Evolutionary conservation across 2,888 invertebrate species (phyloP).

Genomic region (Spodoptera picta): DNA sequence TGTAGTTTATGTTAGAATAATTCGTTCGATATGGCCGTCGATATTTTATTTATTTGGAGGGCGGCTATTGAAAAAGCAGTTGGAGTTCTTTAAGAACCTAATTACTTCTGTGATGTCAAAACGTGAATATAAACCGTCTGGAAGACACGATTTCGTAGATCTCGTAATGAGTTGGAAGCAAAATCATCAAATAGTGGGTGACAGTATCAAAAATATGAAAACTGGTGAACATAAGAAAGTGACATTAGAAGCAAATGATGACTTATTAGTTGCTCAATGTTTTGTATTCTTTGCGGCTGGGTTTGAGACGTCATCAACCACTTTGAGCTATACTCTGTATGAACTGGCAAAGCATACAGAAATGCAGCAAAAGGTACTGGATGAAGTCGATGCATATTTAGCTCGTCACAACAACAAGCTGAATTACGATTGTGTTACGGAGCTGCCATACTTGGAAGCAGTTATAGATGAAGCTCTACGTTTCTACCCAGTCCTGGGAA

Average conservation of each 20-base stretch:
- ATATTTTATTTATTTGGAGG: slow-evolving; percentile 18
- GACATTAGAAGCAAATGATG: slow-evolving; percentile 27
- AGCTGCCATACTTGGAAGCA: slow-evolving; percentile 63
- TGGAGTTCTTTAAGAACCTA: slow-evolving; percentile 39
- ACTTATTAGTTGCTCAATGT: slow-evolving; percentile 44
- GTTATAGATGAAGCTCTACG: slow-evolving; percentile 64
- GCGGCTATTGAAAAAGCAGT: background rate
- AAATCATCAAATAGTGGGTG: slow-evolving; percentile 55
- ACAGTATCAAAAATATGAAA: slow-evolving; percentile 50
- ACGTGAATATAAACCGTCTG: slow-evolving; percentile 35
- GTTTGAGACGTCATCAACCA: slow-evolving; percentile 41
- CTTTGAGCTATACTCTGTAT: slow-evolving; percentile 31
- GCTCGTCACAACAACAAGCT: slow-evolving; percentile 31
- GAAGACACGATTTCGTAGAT: slow-evolving; percentile 55
- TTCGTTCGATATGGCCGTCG: slow-evolving; percentile 22
- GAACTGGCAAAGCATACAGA: slow-evolving; percentile 41
- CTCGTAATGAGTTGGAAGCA: slow-evolving; percentile 46
- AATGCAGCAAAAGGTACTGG: slow-evolving; percentile 25
- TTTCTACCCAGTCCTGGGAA: slow-evolving; percentile 62
- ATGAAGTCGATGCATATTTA: slow-evolving; percentile 44
- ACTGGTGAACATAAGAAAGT: slow-evolving; percentile 30
- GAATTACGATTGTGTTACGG: slow-evolving; percentile 41
- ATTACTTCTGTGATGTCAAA: slow-evolving; percentile 37
- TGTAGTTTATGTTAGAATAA: background rate
- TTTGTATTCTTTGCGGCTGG: slow-evolving; percentile 45